Conservation (phyloP, 2,797 vertebrate genomes). For the Pangasius djambal region DNA sequence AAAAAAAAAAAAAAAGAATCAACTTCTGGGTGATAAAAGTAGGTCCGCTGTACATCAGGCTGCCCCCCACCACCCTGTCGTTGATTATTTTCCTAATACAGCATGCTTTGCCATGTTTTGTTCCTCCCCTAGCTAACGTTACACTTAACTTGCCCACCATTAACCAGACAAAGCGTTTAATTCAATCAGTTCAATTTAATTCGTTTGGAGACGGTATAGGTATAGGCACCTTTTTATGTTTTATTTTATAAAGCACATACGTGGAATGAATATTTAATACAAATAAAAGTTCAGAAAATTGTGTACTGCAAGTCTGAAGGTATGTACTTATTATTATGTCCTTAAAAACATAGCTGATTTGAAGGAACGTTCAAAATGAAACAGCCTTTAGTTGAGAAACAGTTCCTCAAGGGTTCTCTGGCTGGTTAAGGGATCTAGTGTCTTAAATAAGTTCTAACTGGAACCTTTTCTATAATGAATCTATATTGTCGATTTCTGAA, state of each 20-base stretch:
- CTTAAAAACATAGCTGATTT: not conserved
- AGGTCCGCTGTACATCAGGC: not conserved
- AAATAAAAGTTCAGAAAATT: not conserved
- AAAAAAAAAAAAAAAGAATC: too few relatives aligned
- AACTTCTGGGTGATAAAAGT: not conserved
- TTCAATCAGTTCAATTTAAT: not conserved
- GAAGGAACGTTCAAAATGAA: not conserved
- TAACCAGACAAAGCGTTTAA: not conserved
- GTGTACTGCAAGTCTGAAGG: not conserved
- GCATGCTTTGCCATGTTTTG: not conserved
- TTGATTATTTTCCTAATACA: not conserved
- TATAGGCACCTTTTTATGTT: not conserved
- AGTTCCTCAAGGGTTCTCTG: not conserved
- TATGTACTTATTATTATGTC: not conserved
- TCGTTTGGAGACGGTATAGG: not conserved
- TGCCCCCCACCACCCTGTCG: not conserved
- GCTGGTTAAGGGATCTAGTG: too few relatives aligned
- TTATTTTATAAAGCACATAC: not conserved
- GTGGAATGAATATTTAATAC: not conserved
- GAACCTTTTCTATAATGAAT: not conserved
- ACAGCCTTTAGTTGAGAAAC: constrained; percentile 32
- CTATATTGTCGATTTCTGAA: not conserved
- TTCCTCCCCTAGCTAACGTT: not conserved
- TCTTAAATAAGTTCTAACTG: not conserved
- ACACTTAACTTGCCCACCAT: not conserved